Conservation (phyloP, 2,113 vertebrate species). For the Climacteris rufus region DNA sequence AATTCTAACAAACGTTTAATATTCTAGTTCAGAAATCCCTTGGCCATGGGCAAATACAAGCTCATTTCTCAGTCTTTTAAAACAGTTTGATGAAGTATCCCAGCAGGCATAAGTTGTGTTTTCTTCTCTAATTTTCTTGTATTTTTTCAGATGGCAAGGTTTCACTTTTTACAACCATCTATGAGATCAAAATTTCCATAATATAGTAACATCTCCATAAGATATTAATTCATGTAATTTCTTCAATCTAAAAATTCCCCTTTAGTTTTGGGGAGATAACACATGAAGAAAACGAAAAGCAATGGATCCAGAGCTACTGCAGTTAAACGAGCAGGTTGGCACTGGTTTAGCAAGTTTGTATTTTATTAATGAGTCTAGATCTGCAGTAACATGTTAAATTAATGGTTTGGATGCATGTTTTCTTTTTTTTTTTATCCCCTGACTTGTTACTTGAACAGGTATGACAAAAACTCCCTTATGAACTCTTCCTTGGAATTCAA, state of each 20-base stretch:
- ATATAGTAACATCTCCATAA: neutral
- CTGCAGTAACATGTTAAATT: neutral
- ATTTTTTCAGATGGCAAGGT: neutral
- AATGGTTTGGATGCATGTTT: neutral
- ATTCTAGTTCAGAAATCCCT: slow-evolving; percentile 53
- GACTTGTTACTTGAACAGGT: neutral
- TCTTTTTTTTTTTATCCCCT: neutral
- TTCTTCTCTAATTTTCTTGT: slow-evolving; percentile 4
- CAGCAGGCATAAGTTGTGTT: slow-evolving; percentile 29
- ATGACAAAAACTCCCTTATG: neutral
- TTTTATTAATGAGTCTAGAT: neutral
- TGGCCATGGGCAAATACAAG: slow-evolving; percentile 46
- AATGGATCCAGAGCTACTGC: neutral
- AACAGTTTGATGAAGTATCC: slow-evolving; percentile 45
- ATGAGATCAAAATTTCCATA: neutral
- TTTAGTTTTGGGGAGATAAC: neutral
- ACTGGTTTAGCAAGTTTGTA: neutral
- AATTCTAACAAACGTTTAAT: slow-evolving; percentile 51
- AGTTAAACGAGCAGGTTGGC: neutral
- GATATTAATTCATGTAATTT: neutral
- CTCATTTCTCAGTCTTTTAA: slow-evolving; percentile 31
- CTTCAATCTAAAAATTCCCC: neutral
- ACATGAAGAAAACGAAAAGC: neutral
- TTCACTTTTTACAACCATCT: neutral
- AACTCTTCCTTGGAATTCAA: neutral